Evolutionary conservation across 2,888 invertebrate species (phyloP).

Genomic region (Oegoconia quadripuncta): DNA sequence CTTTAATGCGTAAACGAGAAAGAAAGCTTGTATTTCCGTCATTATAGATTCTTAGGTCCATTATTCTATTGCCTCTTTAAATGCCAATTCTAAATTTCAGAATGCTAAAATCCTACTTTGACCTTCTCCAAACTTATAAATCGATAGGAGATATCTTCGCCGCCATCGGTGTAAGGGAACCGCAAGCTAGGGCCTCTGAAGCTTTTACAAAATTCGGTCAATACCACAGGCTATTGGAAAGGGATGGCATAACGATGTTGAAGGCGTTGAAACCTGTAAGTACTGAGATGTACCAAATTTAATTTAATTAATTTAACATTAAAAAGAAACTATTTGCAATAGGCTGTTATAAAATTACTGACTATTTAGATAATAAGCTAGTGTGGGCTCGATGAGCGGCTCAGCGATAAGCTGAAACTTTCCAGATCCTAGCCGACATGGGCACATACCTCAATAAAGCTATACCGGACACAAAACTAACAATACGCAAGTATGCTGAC

Average conservation of each 20-base stretch:
- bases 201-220: constrained; percentile 97
- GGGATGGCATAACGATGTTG: constrained; percentile 92
- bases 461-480: constrained; percentile 98
- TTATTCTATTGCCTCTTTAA: too few species aligned
- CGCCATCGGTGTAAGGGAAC: constrained; percentile 96
- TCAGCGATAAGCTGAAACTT: too few species aligned
- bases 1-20: too few species aligned
- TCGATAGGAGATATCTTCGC: constrained; percentile 97
- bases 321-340: too few species aligned
- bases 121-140: constrained; percentile 92
- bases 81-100: constrained; percentile 35
- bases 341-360: too few species aligned
- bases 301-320: too few species aligned
- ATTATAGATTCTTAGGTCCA: too few species aligned
- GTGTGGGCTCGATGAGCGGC: too few species aligned
- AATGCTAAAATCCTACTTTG: constrained; percentile 90
- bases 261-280: constrained; percentile 93
- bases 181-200: constrained; percentile 96
- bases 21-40: too few species aligned
- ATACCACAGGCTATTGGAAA: constrained; percentile 94
- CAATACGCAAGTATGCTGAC: constrained; percentile 98
- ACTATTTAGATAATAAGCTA: too few species aligned
- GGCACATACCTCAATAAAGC: constrained; percentile 98
- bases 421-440: constrained; percentile 92
- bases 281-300: background rate